Evolutionary conservation across 2,888 invertebrate genomes (phyloP).

Genomic region (Aleiodes alternator): DNA sequence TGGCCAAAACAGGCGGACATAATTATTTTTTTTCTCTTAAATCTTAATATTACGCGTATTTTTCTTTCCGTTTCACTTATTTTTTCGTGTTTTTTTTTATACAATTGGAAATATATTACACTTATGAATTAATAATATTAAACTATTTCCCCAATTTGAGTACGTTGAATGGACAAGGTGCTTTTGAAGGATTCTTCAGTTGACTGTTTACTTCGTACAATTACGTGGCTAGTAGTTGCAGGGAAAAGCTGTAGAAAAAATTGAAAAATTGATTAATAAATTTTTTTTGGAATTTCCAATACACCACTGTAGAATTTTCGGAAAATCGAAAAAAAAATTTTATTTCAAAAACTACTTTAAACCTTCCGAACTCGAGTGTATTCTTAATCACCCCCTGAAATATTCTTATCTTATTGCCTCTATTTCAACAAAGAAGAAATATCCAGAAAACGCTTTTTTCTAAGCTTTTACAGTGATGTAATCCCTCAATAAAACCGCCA

Average conservation of each 20-base stretch:
- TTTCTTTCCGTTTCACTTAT: constrained; percentile 1
- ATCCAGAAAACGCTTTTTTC: too few species aligned
- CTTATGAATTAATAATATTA: constrained; percentile 61
- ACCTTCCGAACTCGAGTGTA: too few species aligned
- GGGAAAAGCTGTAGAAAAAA: constrained; percentile 56
- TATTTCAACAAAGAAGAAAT: too few species aligned
- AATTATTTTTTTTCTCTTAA: constrained; percentile 34
- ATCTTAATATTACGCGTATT: constrained; percentile 40
- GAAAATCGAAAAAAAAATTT: too few species aligned
- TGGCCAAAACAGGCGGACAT: too few species aligned
- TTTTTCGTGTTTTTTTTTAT: constrained; percentile 58
- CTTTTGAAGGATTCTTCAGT: constrained; percentile 52
- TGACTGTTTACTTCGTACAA: constrained; percentile 57
- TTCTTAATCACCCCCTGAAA: too few species aligned
- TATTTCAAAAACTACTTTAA: too few species aligned
- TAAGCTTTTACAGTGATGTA: too few species aligned
- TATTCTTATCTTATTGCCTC: too few species aligned
- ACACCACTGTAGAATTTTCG: too few species aligned
- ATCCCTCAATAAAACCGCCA: background rate
- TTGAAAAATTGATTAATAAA: constrained; percentile 35
- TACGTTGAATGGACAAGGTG: constrained; percentile 57
- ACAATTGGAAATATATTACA: constrained; percentile 70
- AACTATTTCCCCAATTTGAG: constrained; percentile 62
- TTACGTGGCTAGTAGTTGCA: constrained; percentile 60
- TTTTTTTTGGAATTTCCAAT: too few species aligned